phyloP scores from a whole-genome alignment of 1,140 invertebrate species.

The Zaprionus kolodkinae region DNA sequence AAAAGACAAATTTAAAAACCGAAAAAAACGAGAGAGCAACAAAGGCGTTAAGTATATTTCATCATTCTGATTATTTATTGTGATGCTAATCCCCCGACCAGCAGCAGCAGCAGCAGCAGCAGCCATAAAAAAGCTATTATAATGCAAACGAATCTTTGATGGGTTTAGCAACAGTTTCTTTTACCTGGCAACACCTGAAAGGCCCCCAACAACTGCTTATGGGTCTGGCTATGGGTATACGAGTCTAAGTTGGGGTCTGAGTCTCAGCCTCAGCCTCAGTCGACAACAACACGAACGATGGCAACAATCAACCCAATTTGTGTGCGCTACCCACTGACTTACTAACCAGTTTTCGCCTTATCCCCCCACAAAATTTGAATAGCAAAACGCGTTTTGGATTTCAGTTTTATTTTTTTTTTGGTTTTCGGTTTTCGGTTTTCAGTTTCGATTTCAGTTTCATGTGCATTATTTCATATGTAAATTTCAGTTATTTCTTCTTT shows the following conservation, averaged over 20 bases:
- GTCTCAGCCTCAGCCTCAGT: background rate
- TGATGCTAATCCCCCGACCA: constrained; percentile 26
- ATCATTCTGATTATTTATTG: constrained; percentile 41
- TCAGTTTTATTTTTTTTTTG: constrained; percentile 30
- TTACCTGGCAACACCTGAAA: constrained; percentile 52
- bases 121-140: constrained; percentile 51
- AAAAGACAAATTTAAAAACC: constrained; percentile 52
- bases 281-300: constrained; percentile 12
- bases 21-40: constrained; percentile 53
- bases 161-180: constrained; percentile 40
- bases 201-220: constrained; percentile 16
- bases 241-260: background rate
- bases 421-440: constrained; percentile 43
- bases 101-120: constrained; percentile 13
- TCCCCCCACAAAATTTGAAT: constrained; percentile 64
- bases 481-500: constrained; percentile 37
- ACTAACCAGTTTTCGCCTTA: constrained; percentile 76
- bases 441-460: constrained; percentile 74
- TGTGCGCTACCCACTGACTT: constrained; percentile 78
- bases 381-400: constrained; percentile 75
- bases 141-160: constrained; percentile 28
- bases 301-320: constrained; percentile 60
- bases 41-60: constrained; percentile 44
- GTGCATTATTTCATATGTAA: constrained; percentile 70
- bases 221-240: background rate